Base-by-base conservation (phyloP, 2,888 invertebrate genomes). In the Palloptera scutellata region DNA sequence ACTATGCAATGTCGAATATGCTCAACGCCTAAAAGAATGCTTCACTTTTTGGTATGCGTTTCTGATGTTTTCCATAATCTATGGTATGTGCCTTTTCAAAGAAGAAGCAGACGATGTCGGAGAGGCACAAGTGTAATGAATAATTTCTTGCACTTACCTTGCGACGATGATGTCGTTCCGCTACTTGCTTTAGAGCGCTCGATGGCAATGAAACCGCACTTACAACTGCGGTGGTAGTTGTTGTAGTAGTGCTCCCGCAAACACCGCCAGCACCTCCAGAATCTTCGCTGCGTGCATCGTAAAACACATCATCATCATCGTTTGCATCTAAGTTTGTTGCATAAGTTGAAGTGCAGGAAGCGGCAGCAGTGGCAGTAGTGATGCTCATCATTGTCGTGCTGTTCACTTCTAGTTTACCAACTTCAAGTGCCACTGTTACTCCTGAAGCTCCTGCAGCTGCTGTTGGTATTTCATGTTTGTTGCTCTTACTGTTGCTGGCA, bases 231-330 rank as follows among this genome's bases (percentile, higher is more conserved):
- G 64, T 13, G 53, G 43, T 43, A 42, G 17, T 51, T 57, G 30
- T 6, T 30, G 6, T 30, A 30, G 30, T n/a, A n/a, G n/a, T n/a
- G n/a, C n/a, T n/a, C n/a, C n/a, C n/a, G n/a, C n/a, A n/a, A n/a
- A n/a, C 30, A 66, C 70, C 70, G 51, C 68, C 67, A 61, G 68
- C 71, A 11, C 72, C 74, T 13, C 72, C 75, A 0, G 81, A 81
- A 41, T 81, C 81, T 69, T 83, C 82, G 68, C 81, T 81, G 67
- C 79, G 79, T 62, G 82, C 84, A 79, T 83, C 84, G 68, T 84
- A 82, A 70, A 84, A 84, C 4, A 84, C 84, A 63, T 81, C 80
- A 72, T 84, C 84, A 59, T 83, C 83, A 43, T 83, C 83, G 57
- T 74, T 75, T 43, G 68, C 75, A 57, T 70, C 61, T 15, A 41